A percentile compares a stretch with the other conserved stretches of the same genome.
Evolutionary conservation across 1,140 invertebrate species (phyloP).

Genomic region (Calycopis cecrops): DNA sequence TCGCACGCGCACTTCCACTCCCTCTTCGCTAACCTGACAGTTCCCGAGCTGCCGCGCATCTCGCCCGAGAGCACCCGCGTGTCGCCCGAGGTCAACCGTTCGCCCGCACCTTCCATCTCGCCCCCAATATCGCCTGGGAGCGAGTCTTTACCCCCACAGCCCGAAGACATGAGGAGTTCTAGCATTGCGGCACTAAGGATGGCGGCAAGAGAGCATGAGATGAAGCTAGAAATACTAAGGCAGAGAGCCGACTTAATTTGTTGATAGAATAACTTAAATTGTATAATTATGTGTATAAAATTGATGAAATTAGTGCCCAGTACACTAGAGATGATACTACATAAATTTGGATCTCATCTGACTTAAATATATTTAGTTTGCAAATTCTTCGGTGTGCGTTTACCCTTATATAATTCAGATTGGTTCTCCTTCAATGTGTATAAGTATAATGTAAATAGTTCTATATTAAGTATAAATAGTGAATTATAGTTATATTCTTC

Average conservation of each 20-base stretch:
- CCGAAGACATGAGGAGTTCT: conserved; percentile 85
- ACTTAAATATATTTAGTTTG: neutral
- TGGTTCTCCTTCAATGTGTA: neutral
- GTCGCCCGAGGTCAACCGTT: conserved; percentile 40
- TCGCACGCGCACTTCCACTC: conserved; percentile 87
- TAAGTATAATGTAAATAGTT: conserved; percentile 2
- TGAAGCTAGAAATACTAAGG: conserved; percentile 88
- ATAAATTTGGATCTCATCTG: neutral
- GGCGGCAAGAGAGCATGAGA: conserved; percentile 93
- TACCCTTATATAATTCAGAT: neutral
- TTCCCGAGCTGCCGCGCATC: conserved; percentile 72
- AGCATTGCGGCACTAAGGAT: conserved; percentile 94
- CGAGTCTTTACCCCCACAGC: conserved; percentile 52
- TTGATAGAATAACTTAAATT: conserved; percentile 27
- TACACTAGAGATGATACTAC: neutral
- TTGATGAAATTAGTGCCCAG: neutral
- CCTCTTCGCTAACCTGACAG: conserved; percentile 88
- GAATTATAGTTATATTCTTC: neutral
- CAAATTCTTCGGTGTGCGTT: neutral
- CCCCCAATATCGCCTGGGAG: conserved; percentile 72
- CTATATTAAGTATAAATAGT: neutral
- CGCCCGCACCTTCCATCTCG: conserved; percentile 71
- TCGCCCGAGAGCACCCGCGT: conserved; percentile 42
- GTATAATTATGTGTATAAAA: neutral
- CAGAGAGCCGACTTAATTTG: conserved; percentile 77